Base-by-base conservation (phyloP, 2,888 invertebrate genomes). In the Pachycephus smyrnensis region DNA sequence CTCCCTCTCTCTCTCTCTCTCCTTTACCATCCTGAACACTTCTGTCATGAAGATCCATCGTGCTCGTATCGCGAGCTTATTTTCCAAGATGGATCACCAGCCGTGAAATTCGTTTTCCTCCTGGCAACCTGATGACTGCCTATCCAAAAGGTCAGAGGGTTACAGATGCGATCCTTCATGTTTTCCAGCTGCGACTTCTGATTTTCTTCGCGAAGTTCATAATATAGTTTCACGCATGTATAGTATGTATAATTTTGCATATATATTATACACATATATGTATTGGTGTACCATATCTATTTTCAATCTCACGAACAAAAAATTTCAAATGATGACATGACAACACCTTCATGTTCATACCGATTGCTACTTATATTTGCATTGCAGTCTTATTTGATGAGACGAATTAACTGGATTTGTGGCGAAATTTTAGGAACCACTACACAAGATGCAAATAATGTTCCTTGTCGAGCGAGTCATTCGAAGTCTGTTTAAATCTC, bases 21-120 rank as follows among this genome's bases (percentile, higher is more conserved):
- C 40, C 15, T 40, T 11, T 6, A 55, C 23, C 9, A 55, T 55
- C 23, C 23, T 23, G 55, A 55, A 55, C 55, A 55, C 55, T 55
- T 33, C 31, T 71, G 71, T 32, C 71, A 71, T 33, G 71, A 71
- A 71, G 71, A 71, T 71, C 71, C 71, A 71, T 71, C 71, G 71
- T 31, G 31, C 31, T 23, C 31, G 71, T 71, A 71, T 71, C 71
- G 71, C 71, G 71, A 71, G 31, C 71, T 71, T 71, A 71, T 71
- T 71, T 71, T 71, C 71, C 71, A 33, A 71, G 71, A 71, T 71
- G 71, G 71, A 71, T 71, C 23, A 23, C 71, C 15, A 31, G 12
- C 32, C 71, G 71, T 33, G 71, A 71, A 71, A 71, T 71, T 71
- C 71, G 32, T 71, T 33, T 55, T 55, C 55, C 55, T 55, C 55